phyloP scores from a whole-genome alignment of 2,113 vertebrate genomes.

The Odobenus rosmarus region DNA sequence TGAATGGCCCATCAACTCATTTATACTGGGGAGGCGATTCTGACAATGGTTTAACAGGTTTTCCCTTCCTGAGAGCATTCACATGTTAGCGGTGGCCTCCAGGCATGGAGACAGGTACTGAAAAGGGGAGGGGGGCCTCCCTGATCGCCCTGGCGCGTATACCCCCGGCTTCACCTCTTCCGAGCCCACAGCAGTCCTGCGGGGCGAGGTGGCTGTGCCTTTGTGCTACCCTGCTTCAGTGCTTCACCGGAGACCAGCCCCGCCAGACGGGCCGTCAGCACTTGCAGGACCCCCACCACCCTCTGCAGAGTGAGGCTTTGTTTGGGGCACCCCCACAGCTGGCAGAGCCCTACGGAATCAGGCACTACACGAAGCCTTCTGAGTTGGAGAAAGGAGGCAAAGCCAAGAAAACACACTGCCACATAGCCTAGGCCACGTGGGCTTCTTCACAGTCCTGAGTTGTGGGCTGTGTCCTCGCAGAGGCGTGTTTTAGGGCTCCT shows the following conservation, averaged over 20 bases:
- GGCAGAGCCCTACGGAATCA: too few species aligned
- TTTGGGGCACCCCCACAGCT: not conserved
- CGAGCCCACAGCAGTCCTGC: fast-evolving
- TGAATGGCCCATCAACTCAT: not conserved
- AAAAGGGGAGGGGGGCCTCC: not conserved
- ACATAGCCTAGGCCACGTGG: fast-evolving
- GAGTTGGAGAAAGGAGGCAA: not conserved
- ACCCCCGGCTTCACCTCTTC: too few species aligned
- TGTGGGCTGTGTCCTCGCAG: not conserved
- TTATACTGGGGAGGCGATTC: not conserved
- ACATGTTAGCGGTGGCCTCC: not conserved
- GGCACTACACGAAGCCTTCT: not conserved
- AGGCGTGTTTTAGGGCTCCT: not conserved
- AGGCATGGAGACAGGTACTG: not conserved
- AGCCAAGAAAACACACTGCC: fast-evolving
- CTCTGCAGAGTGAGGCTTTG: not conserved
- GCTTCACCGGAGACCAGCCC: fast-evolving
- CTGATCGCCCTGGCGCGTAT: fast-evolving
- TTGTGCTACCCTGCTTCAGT: not conserved
- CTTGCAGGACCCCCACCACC: not conserved
- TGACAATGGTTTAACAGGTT: not conserved
- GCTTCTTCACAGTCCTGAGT: not conserved
- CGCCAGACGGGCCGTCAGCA: not conserved
- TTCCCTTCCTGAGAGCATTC: not conserved
- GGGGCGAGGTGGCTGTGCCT: not conserved